Percentiles rank a stretch among this genome's conserved stretches.
These are phyloP conservation scores for Linnaemya tessellans DNA, from an alignment of 2,888 invertebrate genomes.

Conservation along the genomic window DNA sequence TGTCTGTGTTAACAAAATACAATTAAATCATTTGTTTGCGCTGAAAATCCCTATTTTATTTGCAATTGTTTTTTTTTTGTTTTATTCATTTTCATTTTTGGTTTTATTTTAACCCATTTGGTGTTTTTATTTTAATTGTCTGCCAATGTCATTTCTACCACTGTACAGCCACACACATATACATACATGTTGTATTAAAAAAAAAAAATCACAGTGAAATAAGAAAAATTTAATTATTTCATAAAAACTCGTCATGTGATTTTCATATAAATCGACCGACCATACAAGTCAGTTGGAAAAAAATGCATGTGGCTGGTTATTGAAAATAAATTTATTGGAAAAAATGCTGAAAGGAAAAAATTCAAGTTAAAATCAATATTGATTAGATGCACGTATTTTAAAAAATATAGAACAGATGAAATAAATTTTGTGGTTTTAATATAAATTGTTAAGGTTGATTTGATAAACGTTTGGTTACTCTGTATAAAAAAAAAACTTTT, in stretches of 20 bases:
- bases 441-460: background rate
- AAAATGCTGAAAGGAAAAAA: background rate
- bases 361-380: background rate
- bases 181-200: background rate
- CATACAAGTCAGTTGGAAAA: slow-evolving; percentile 33
- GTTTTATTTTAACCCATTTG: slow-evolving; percentile 40
- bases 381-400: background rate
- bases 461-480: no score
- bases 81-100: slow-evolving; percentile 5
- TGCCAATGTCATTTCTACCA: slow-evolving; percentile 56
- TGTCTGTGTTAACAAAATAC: slow-evolving; percentile 51
- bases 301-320: slow-evolving; percentile 44
- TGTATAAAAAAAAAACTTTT: no score
- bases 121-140: slow-evolving; percentile 59
- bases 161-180: slow-evolving; percentile 20
- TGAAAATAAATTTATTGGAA: slow-evolving; percentile 57
- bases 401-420: background rate
- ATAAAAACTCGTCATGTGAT: slow-evolving; percentile 32
- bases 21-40: slow-evolving; percentile 61
- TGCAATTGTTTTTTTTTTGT: slow-evolving; percentile 9
- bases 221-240: slow-evolving; percentile 42
- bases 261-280: background rate
- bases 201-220: slow-evolving; percentile 26
- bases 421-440: background rate
- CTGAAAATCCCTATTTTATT: slow-evolving; percentile 47